Percentiles rank a stretch among this genome's conserved stretches.
Evolutionary conservation across 1,140 invertebrate species (phyloP).

Genomic region (Meloidogyne exigua): DNA sequence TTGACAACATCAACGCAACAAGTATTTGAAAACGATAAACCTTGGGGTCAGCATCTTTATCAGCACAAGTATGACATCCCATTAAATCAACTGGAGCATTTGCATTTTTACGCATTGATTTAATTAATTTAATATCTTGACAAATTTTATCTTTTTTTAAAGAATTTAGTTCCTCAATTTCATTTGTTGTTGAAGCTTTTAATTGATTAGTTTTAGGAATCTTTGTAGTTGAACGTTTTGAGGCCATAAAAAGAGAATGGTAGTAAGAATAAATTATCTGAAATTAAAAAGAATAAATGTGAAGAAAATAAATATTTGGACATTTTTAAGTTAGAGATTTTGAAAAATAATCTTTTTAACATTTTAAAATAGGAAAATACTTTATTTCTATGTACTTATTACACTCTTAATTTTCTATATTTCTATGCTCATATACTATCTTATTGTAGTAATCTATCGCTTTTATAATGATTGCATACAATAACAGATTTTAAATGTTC

Average conservation of each 20-base stretch:
- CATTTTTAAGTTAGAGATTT: too few species aligned
- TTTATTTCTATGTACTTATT: too few species aligned
- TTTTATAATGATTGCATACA: too few species aligned
- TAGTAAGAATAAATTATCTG: not conserved
- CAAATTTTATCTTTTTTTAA: not conserved
- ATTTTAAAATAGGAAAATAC: too few species aligned
- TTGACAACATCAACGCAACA: conserved; percentile 43
- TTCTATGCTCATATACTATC: too few species aligned
- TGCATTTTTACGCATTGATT: conserved; percentile 32
- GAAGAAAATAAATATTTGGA: too few species aligned
- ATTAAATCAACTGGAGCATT: conserved; percentile 39
- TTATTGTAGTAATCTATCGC: too few species aligned
- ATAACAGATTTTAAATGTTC: too few species aligned
- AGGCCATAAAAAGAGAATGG: not conserved
- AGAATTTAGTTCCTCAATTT: conserved; percentile 4
- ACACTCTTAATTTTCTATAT: too few species aligned
- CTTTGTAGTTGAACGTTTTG: not conserved
- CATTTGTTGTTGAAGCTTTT: not conserved
- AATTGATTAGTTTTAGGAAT: not conserved
- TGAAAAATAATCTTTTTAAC: too few species aligned
- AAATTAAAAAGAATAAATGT: not conserved
- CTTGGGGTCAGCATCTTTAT: conserved; percentile 37
- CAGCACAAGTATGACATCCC: conserved; percentile 47
- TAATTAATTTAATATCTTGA: conserved; percentile 12
- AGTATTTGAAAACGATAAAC: conserved; percentile 46